Conservation (phyloP, 2,113 vertebrate species). For the Callipepla squamata region DNA sequence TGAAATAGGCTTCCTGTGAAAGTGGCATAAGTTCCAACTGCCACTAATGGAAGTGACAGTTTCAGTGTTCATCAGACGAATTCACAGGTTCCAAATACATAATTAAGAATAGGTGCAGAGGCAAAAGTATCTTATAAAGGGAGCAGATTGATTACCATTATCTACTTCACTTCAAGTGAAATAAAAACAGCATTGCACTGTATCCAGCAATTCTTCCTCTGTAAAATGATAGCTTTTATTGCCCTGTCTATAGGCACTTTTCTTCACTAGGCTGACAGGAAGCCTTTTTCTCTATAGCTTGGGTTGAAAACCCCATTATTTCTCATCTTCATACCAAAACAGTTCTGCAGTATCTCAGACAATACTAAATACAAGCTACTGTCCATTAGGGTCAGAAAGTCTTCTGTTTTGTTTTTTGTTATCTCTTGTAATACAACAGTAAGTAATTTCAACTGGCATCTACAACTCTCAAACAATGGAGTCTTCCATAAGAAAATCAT, state of each 20-base stretch:
- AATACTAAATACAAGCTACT: neutral
- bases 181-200: neutral
- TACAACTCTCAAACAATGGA: neutral
- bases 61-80: neutral
- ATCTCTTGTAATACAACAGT: neutral
- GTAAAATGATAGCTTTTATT: neutral
- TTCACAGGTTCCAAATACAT: neutral
- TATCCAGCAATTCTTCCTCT: neutral
- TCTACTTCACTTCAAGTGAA: neutral
- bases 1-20: neutral
- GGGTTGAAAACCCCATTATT: neutral
- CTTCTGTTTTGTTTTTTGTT: accelerated
- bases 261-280: neutral
- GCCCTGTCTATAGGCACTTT: neutral
- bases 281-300: neutral
- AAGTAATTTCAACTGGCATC: neutral
- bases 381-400: neutral
- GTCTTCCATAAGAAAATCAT: neutral
- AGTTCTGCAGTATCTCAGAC: neutral
- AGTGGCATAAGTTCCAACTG: neutral
- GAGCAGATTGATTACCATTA: neutral
- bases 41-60: neutral
- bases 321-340: neutral
- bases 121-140: neutral
- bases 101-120: neutral